A percentile compares a stretch with the other conserved stretches of the same genome.
phyloP scores from a whole-genome alignment of 1,140 invertebrate genomes.

The Archegozetes longisetosus region DNA sequence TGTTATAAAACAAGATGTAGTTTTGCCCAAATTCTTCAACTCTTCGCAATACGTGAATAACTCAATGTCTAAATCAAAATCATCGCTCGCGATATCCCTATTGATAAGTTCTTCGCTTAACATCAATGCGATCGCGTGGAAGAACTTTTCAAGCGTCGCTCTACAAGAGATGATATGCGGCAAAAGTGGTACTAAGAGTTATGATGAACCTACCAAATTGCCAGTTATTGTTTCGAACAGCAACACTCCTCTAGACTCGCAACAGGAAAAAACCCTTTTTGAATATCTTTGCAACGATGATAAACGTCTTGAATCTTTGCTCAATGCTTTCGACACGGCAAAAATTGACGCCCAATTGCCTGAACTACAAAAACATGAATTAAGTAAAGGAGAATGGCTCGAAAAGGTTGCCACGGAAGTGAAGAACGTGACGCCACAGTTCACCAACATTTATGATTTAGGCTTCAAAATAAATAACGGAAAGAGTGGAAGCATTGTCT shows the following conservation, averaged over 20 bases:
- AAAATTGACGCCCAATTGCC: not conserved
- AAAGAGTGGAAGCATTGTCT: too few relatives aligned
- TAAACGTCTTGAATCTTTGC: slow-evolving; percentile 3
- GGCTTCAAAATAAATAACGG: too few relatives aligned
- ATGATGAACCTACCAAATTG: not conserved
- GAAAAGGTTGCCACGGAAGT: not conserved
- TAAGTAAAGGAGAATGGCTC: slow-evolving; percentile 7
- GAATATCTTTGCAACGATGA: not conserved
- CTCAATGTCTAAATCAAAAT: not conserved
- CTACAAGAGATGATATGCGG: slow-evolving; percentile 10
- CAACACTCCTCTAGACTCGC: not conserved
- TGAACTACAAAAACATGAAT: slow-evolving; percentile 8
- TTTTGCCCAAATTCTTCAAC: not conserved
- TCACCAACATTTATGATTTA: not conserved
- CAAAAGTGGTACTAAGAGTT: not conserved
- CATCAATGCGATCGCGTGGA: slow-evolving; percentile 3
- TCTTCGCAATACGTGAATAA: not conserved
- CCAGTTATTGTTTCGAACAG: not conserved
- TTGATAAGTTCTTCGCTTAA: slow-evolving; percentile 1
- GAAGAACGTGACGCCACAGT: not conserved
- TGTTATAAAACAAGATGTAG: slow-evolving; percentile 1
- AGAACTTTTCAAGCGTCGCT: slow-evolving; percentile 6
- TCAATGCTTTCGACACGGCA: not conserved
- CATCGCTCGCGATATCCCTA: not conserved
- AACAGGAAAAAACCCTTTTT: slow-evolving; percentile 1